Conservation (phyloP, 1,140 invertebrate species). For the Cepaea nemoralis region DNA sequence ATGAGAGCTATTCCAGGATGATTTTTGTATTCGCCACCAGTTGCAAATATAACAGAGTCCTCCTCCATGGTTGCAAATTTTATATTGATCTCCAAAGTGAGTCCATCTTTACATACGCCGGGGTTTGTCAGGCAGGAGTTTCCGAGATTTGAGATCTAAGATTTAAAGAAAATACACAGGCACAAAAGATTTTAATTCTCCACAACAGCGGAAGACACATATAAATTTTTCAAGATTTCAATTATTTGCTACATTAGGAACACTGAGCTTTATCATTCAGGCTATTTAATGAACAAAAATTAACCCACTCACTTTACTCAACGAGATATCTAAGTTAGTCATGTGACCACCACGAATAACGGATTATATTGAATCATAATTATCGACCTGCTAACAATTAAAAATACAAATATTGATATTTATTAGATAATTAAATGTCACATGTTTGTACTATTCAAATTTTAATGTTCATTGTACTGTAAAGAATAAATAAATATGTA, state of each 20-base stretch:
- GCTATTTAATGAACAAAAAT: not conserved
- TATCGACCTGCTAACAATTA: no score
- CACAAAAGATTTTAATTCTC: not conserved
- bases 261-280: not conserved
- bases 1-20: constrained; percentile 50
- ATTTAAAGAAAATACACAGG: not conserved
- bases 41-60: constrained; percentile 51
- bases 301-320: not conserved
- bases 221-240: not conserved
- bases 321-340: not conserved
- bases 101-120: constrained; percentile 44
- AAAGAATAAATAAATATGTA: no score
- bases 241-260: not conserved
- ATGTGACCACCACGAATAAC: no score
- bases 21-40: constrained; percentile 45
- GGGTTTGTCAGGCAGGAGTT: constrained; percentile 41
- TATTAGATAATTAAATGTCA: no score
- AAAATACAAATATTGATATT: no score
- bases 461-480: no score
- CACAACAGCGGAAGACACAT: no score
- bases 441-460: no score
- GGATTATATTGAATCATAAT: no score
- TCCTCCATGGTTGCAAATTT: constrained; percentile 48
- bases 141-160: constrained; percentile 22
- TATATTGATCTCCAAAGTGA: constrained; percentile 49